Base-by-base conservation (phyloP, 2,888 invertebrate genomes). In the Entomobrya proxima region DNA sequence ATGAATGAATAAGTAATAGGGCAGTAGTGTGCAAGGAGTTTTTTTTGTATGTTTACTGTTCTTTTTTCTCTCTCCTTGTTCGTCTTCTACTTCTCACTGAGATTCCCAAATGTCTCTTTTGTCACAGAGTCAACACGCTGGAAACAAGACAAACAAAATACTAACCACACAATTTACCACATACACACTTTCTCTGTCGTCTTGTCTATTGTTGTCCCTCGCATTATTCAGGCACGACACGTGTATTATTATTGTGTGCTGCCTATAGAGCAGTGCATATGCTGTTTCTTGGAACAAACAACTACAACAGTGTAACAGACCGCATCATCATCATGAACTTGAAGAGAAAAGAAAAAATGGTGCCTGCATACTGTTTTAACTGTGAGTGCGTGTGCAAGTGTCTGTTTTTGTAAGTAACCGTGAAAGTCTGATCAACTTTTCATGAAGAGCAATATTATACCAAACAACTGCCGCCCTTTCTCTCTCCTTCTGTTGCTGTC, bases 21-120 rank as follows among this genome's bases (percentile, higher is more conserved):
- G 24, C 69, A 69, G 24, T 40, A 24, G n/a, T 21, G 40, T 37
- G 13, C 24, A 18, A 7, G 6, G 40, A 35, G 24, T 37, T 40
- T 37, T 35, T 67, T 6, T 21, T 13, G 21, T 35, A 9, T 35
- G 64, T 67, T 67, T 67, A 15, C 35, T 2, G n/a, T 58, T 7
- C 13, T 24, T 58, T 13, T 58, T 18, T 64, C 7, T 64, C 37
- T 61, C 35, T 64, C 13, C 55, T 55, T 27, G 24, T 13, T 27
- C 18, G 9, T 55, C 11, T 24, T 55, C 11, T 55, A 27, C 50
- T 47, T 47, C 47, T 30, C n/a, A 37, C 69, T 44, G 69, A 69
- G 69, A 83, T 32, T 83, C 83, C 58, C 83, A 76, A 67, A 83
- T 32, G 83, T 76, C 83, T 83, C 83, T 83, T 83, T 83, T 83